A percentile compares a stretch with the other conserved stretches of the same genome.
phyloP scores from a whole-genome alignment of 2,113 vertebrate genomes.

The Gopherus flavomarginatus region DNA sequence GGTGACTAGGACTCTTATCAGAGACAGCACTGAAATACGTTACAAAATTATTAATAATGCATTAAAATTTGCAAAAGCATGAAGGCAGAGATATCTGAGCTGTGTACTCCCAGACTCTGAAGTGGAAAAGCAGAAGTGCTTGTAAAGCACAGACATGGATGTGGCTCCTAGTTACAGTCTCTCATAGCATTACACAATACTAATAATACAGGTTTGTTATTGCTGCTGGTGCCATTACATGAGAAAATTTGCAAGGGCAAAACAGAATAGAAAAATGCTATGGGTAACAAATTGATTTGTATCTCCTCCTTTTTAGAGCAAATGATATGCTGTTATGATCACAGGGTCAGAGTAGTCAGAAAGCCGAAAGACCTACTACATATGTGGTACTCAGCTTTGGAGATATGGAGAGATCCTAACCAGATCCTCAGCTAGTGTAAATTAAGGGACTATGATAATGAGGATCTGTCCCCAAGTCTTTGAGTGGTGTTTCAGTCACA shows the following conservation, averaged over 20 bases:
- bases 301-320: background rate
- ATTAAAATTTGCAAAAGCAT: slow-evolving; percentile 69
- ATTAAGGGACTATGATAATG: rapidly evolving
- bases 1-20: slow-evolving; percentile 68
- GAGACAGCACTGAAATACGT: slow-evolving; percentile 59
- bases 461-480: background rate
- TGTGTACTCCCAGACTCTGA: slow-evolving; percentile 28
- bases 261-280: background rate
- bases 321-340: background rate
- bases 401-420: background rate
- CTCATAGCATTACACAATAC: background rate
- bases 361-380: background rate
- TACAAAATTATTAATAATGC: slow-evolving; percentile 77
- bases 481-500: background rate
- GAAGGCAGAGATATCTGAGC: slow-evolving; percentile 54
- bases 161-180: slow-evolving; percentile 29
- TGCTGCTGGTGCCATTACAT: background rate
- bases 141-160: slow-evolving; percentile 15
- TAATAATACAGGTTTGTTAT: background rate
- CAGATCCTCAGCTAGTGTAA: background rate
- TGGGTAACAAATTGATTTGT: background rate
- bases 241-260: background rate
- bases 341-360: background rate
- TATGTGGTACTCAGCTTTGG: background rate
- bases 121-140: slow-evolving; percentile 40